Evolutionary conservation across 2,113 vertebrate species (phyloP), one percentile per base, ranked within the genome.

Genomic region (Anarhynchus alexandrinus): DNA sequence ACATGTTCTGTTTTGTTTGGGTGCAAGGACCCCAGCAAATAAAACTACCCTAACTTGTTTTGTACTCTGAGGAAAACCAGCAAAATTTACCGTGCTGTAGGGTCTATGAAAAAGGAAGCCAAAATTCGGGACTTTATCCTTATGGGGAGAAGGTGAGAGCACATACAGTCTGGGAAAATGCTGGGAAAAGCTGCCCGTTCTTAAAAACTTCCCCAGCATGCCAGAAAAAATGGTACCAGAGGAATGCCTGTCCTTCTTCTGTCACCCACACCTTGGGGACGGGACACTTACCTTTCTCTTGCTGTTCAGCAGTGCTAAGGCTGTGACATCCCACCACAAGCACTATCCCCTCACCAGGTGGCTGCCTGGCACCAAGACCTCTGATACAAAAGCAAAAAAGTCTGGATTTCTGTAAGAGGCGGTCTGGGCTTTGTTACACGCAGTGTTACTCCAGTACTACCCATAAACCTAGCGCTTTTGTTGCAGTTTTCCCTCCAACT

Each of bases 101-200:
- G 25, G 15, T 45, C 40, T 9, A 6, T 34, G 27, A 51, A 86
- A 91, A 62, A 49, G 11, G 6, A 77, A 38, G n/a, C 2, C 12
- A 57, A 80, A 77, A 61, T 26, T 20, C 57, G 11, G 2, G 18
- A 10, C 12, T 59, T 79, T 9, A 40, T 76, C 9, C 12, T 77
- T 90, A 26, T 25, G 15, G 13, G 25, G 26, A 64, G 49, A 80
- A 67, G 19, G 34, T 55, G 22, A 40, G 36, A 69, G 17, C 18
- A 13, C 4, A 11, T 19, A 11, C 0, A 4, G 3, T 36, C 12
- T 66, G 40, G 25, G 17, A 40, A 20, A 72, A 81, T 2, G 1
- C 8, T 42, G 32, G 18, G 21, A 61, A 88, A 86, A 78, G 2
- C 40, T 43, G 5, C 1, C 21, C 5, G 7, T 18, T 79, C 42